Evolutionary conservation across 2,113 vertebrate species (phyloP).

Genomic region (Calcarius ornatus): DNA sequence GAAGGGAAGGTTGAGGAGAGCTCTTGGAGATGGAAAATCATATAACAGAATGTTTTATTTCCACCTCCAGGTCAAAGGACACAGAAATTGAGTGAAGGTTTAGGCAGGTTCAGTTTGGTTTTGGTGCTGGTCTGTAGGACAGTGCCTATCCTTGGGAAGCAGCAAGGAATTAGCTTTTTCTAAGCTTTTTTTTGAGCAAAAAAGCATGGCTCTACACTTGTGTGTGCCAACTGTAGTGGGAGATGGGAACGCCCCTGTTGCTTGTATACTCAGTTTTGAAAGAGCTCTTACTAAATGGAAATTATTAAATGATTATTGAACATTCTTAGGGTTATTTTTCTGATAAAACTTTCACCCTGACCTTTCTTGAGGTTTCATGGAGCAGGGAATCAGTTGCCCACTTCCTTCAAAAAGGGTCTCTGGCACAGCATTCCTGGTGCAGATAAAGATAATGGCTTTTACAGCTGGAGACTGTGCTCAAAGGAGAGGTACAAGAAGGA

Average conservation of each 20-base stretch:
- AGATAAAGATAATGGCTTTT: background rate
- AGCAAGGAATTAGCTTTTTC: background rate
- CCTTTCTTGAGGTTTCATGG: background rate
- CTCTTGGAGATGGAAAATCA: background rate
- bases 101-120: background rate
- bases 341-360: background rate
- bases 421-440: background rate
- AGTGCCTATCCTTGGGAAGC: background rate
- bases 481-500: background rate
- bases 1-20: background rate
- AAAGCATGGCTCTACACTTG: background rate
- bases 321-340: background rate
- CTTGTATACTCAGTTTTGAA: background rate
- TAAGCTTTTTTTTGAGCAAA: background rate
- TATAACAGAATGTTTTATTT: background rate
- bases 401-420: background rate
- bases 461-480: background rate
- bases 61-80: background rate
- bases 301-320: background rate
- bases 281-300: background rate
- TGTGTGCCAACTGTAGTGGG: background rate
- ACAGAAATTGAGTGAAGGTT: background rate
- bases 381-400: background rate
- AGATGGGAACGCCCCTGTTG: background rate
- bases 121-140: background rate